Evolutionary conservation across 2,888 invertebrate genomes (phyloP), one percentile per base, ranked within the genome.

Genomic region (Oscheius sp.): DNA sequence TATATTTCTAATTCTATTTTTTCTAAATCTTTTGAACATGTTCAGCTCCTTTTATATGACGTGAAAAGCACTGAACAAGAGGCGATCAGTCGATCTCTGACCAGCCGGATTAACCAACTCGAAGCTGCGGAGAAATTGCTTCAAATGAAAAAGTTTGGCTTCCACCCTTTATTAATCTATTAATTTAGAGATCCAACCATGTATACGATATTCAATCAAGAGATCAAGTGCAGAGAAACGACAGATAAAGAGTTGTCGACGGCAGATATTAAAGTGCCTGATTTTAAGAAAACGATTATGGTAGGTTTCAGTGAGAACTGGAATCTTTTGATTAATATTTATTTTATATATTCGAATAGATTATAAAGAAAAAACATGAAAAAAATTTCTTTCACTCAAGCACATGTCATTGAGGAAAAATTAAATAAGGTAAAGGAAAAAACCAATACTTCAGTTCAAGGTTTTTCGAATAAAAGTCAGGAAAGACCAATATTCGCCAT

Each of bases 151-250:
- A 59, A 59, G 59, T 59, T 9, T 20, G 54, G 2, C 3, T 2
- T 49, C 24, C 24, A 4, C 6, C 17, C 2, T 14, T n/a, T 12
- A 17, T 17, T 17, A 30, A 54, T 54, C 6, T n/a, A 38, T 59
- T 44, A 24, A 26, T 38, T 24, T 30, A 59, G 59, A 44, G 59
- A 59, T 2, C 44, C 59, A n/a, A 41, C 59, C n/a, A 59, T 59
- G 26, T 59, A 59, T 26, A 41, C 59, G 20, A 28, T n/a, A n/a
- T n/a, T n/a, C n/a, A n/a, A n/a, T n/a, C n/a, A n/a, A n/a, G n/a
- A n/a, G n/a, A n/a, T n/a, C n/a, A n/a, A n/a, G n/a, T n/a, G n/a
- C n/a, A n/a, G n/a, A n/a, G n/a, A n/a, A n/a, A n/a, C n/a, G n/a
- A n/a, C n/a, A n/a, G n/a, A n/a, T n/a, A n/a, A n/a, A n/a, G n/a